Evolutionary conservation across 1,140 invertebrate species (phyloP).

Genomic region (Periplaneta americana): DNA sequence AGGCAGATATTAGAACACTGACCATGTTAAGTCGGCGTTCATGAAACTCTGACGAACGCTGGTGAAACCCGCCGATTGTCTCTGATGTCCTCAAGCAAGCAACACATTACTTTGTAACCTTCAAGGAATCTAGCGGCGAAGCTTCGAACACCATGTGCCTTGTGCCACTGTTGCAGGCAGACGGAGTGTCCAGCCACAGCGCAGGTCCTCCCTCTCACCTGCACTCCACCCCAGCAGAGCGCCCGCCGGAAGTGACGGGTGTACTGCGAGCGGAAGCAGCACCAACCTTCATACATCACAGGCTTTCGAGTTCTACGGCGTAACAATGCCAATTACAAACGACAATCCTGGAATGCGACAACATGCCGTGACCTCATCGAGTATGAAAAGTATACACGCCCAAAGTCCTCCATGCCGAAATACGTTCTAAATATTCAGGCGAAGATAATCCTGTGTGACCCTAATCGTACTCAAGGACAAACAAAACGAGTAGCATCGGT

Average conservation of each 20-base stretch:
- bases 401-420: not conserved
- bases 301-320: not conserved
- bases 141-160: too few relatives aligned
- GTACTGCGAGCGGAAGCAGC: not conserved
- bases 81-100: not conserved
- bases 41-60: too few relatives aligned
- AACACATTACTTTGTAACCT: too few relatives aligned
- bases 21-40: too few relatives aligned
- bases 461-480: not conserved
- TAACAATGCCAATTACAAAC: not conserved
- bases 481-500: not conserved
- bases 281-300: not conserved
- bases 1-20: too few relatives aligned
- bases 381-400: not conserved
- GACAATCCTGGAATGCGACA: not conserved
- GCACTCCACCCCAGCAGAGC: not conserved
- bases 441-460: not conserved
- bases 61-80: too few relatives aligned
- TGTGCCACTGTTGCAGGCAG: not conserved
- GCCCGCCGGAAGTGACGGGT: not conserved
- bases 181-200: not conserved
- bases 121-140: too few relatives aligned
- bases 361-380: not conserved
- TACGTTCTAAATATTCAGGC: not conserved
- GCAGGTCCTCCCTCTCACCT: not conserved